phyloP scores from a whole-genome alignment of 2,113 vertebrate genomes.

The Dasyprocta punctata region DNA sequence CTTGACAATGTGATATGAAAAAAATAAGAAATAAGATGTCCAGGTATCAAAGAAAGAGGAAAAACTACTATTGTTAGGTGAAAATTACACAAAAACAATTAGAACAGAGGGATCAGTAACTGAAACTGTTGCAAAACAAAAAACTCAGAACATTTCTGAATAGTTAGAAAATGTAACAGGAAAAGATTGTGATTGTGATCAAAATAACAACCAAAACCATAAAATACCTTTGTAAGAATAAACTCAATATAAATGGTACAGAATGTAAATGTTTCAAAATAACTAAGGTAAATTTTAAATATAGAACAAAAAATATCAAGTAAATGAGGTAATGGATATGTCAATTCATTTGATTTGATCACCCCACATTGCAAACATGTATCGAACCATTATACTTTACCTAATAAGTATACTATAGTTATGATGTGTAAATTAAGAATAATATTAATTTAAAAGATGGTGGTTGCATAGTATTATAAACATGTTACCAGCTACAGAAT shows the following conservation, averaged over 20 bases:
- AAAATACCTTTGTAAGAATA: neutral
- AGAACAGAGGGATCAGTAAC: neutral
- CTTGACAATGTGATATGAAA: constrained; percentile 7
- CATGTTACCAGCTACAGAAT: neutral
- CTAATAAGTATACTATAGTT: neutral
- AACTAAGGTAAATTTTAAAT: neutral
- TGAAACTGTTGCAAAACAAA: neutral
- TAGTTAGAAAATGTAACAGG: neutral
- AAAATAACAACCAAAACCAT: neutral
- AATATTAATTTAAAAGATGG: neutral
- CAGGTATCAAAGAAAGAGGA: neutral
- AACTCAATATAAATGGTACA: neutral
- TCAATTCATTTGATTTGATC: neutral
- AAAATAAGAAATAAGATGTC: neutral
- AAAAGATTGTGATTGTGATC: neutral
- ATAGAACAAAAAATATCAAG: neutral
- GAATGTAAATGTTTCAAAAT: neutral
- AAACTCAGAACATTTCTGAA: neutral
- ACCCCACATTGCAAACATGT: neutral
- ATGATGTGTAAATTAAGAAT: neutral
- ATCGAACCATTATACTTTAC: neutral
- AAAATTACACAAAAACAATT: constrained; percentile 10
- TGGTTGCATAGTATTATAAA: neutral
- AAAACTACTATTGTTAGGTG: neutral
- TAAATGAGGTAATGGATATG: neutral